Percentiles rank a stretch among this genome's conserved stretches.
Conservation (phyloP, 2,888 invertebrate species). For the Epirrita christyi region DNA sequence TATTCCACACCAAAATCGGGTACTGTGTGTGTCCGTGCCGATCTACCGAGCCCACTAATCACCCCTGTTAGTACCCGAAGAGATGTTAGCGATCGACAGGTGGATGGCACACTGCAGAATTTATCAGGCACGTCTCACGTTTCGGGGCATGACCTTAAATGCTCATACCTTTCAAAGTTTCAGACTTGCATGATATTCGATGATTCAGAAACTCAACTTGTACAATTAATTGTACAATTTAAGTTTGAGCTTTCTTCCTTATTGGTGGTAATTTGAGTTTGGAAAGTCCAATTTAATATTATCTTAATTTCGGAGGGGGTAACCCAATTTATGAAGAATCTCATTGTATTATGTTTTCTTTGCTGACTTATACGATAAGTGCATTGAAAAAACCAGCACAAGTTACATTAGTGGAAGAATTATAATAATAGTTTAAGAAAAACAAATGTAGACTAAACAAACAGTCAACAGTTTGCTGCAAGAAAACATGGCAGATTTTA, state of each 20-base stretch:
- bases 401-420: too few species aligned
- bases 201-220: conserved; percentile 16
- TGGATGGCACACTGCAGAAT: conserved; percentile 45
- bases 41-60: conserved; percentile 16
- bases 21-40: conserved; percentile 8
- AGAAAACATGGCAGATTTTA: too few species aligned
- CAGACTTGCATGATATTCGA: conserved; percentile 34
- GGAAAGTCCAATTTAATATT: conserved; percentile 6
- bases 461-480: too few species aligned
- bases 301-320: too few species aligned
- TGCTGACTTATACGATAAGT: background rate
- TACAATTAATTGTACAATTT: conserved; percentile 21
- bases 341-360: too few species aligned
- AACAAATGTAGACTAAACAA: too few species aligned
- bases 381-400: background rate
- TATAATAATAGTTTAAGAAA: too few species aligned
- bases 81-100: conserved; percentile 46
- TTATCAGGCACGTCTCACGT: conserved; percentile 45
- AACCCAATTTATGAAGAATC: too few species aligned
- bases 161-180: conserved; percentile 34
- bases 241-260: conserved; percentile 12
- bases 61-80: conserved; percentile 16
- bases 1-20: conserved; percentile 1
- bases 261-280: conserved; percentile 17
- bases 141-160: conserved; percentile 46